A percentile compares a stretch with the other conserved stretches of the same genome.
Conservation (phyloP, 2,797 vertebrate genomes). For the Staurois parvus region DNA sequence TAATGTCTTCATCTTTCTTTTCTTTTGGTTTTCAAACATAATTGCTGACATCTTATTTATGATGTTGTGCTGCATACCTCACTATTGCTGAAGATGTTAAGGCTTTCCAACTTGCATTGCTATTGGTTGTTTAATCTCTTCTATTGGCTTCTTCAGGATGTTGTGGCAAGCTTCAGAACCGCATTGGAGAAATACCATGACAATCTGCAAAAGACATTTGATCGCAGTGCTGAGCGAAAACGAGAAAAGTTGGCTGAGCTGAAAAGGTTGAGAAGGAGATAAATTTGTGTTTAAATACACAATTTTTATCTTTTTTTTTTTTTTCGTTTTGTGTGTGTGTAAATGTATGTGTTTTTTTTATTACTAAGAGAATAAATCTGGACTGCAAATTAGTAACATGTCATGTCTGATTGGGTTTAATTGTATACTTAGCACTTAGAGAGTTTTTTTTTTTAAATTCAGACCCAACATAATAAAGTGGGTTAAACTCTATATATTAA, state of each 20-base stretch:
- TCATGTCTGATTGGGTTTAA: too few species aligned
- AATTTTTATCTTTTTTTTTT: background rate
- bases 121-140: background rate
- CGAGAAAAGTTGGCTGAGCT: slow-evolving; percentile 36
- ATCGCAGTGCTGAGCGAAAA: slow-evolving; percentile 31
- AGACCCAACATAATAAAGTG: too few species aligned
- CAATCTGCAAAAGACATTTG: slow-evolving; percentile 41
- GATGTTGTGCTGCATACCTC: too few species aligned
- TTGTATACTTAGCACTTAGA: too few species aligned
- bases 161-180: slow-evolving; percentile 17
- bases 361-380: background rate
- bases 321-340: background rate
- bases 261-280: slow-evolving; percentile 11
- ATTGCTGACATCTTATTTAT: too few species aligned
- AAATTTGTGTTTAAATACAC: background rate
- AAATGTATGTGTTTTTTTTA: background rate
- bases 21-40: too few species aligned
- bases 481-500: too few species aligned
- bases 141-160: slow-evolving; percentile 21
- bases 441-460: too few species aligned
- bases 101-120: background rate
- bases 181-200: slow-evolving; percentile 55
- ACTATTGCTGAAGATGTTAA: background rate
- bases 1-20: too few species aligned
- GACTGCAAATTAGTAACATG: too few species aligned